Percentiles rank a stretch among this genome's conserved stretches.
phyloP scores from a whole-genome alignment of 2,888 invertebrate species.

The Pseudococcus viburni region DNA sequence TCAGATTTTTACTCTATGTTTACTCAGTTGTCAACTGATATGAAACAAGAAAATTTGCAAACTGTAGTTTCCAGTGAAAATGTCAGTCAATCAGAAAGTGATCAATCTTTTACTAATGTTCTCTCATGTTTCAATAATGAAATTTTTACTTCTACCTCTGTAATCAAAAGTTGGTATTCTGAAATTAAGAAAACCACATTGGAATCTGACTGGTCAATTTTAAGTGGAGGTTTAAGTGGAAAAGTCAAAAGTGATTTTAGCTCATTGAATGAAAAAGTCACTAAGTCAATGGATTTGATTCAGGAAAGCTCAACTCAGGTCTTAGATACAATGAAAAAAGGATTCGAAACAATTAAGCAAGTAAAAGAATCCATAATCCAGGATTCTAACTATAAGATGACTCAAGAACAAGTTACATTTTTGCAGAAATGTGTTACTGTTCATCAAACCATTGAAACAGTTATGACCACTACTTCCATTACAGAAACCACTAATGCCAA shows the following conservation, averaged over 20 bases:
- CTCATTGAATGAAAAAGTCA: not conserved
- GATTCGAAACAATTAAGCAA: conserved; percentile 1
- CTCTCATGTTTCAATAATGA: not conserved
- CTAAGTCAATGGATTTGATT: not conserved
- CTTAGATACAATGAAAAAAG: not conserved
- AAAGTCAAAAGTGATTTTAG: not conserved
- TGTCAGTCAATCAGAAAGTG: not conserved
- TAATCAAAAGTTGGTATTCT: conserved; percentile 8
- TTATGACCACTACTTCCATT: not conserved
- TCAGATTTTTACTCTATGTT: not conserved
- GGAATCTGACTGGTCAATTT: not conserved
- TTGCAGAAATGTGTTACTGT: conserved; percentile 33
- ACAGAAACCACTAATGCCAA: not conserved
- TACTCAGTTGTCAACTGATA: not conserved
- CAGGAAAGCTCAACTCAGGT: conserved; percentile 16
- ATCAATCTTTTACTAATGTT: not conserved
- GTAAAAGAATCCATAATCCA: not conserved
- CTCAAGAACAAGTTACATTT: conserved; percentile 31
- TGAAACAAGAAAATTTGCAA: not conserved
- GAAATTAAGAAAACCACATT: conserved; percentile 1
- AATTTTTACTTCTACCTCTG: not conserved
- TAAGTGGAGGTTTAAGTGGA: conserved; percentile 1
- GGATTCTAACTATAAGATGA: not conserved
- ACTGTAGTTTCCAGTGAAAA: not conserved
- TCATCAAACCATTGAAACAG: not conserved